Evolutionary conservation across 2,797 vertebrate species (phyloP), one percentile per base, ranked within the genome.

Genomic region (Enteromius treurensis): DNA sequence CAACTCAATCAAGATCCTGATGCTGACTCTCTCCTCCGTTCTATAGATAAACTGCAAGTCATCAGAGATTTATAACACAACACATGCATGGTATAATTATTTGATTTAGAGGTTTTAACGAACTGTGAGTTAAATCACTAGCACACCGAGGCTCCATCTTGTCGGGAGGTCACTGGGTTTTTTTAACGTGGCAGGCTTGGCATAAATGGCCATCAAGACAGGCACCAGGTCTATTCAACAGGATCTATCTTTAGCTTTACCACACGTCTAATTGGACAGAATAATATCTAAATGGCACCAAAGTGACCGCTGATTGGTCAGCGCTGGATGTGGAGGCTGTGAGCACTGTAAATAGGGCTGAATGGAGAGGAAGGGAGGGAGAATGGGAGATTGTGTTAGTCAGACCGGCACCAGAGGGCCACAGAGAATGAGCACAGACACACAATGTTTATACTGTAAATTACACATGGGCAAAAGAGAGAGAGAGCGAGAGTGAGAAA

Each of bases 381-480:
- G 84, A 86, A 86, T 78, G 80, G 80, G 67, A 78, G 80, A 88
- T 85, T 84, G 71, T 88, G 87, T 86, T 86, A 86, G 87, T 88
- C 87, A 86, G 87, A 81, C 85, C 84, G 87, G 87, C 87, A 86
- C 85, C 87, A 87, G 85, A 85, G 87, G 81, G 85, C 80, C 85
- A 87, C 60, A 79, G 80, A 81, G 80, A 86, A 85, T 84, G 84
- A 88, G 65, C 51, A 49, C 71, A 82, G 51, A 85, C 84, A 84
- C 85, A 77, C 80, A 79, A 86, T 88, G 87, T 88, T 88, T 88
- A 88, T 87, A 88, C 87, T 88, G 83, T 88, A 88, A 87, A 88
- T 88, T 88, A 86, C 87, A 88, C 85, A 80, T 88, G 83, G 85
- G 84, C 80, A 87, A 85, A 77, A 77, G 79, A 21, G 71, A 71